Conservation (phyloP, 2,888 invertebrate genomes). For the Aromia moschata region DNA sequence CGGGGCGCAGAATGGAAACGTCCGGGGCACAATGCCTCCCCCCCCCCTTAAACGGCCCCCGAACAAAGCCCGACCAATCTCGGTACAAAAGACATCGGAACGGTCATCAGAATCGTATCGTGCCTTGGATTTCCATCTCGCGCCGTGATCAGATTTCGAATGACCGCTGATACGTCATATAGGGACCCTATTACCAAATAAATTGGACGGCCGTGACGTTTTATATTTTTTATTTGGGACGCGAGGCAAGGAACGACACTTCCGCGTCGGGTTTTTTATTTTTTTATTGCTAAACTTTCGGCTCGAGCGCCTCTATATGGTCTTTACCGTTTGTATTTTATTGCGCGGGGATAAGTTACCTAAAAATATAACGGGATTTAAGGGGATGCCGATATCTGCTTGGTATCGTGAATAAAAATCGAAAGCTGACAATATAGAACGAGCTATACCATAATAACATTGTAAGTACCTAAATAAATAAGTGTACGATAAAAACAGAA, state of each 20-base stretch:
- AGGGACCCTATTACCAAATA: constrained; percentile 30
- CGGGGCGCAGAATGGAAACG: constrained; percentile 31
- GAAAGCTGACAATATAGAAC: no score
- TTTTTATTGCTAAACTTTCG: constrained; percentile 18
- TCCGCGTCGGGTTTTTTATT: constrained; percentile 7
- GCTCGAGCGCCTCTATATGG: constrained; percentile 1
- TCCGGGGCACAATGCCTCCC: constrained; percentile 46
- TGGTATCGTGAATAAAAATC: constrained; percentile 6
- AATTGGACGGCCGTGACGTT: constrained; percentile 28
- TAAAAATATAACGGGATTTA: neutral
- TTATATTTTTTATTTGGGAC: constrained; percentile 22
- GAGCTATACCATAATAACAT: no score
- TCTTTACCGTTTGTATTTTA: constrained; percentile 5
- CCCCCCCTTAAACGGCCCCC: constrained; percentile 44
- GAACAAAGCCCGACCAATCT: constrained; percentile 46
- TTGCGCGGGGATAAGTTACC: constrained; percentile 11
- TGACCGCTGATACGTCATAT: constrained; percentile 50
- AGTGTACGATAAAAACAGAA: no score
- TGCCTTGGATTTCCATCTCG: constrained; percentile 40
- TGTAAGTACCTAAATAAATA: no score
- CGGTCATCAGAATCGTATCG: constrained; percentile 38
- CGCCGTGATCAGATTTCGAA: constrained; percentile 50
- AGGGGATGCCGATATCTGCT: constrained; percentile 26
- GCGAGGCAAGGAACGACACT: constrained; percentile 7
- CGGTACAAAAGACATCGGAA: constrained; percentile 21